Evolutionary conservation across 1,140 invertebrate genomes (phyloP), one percentile per base, ranked within the genome.

Genomic region (Micrasema longulum): DNA sequence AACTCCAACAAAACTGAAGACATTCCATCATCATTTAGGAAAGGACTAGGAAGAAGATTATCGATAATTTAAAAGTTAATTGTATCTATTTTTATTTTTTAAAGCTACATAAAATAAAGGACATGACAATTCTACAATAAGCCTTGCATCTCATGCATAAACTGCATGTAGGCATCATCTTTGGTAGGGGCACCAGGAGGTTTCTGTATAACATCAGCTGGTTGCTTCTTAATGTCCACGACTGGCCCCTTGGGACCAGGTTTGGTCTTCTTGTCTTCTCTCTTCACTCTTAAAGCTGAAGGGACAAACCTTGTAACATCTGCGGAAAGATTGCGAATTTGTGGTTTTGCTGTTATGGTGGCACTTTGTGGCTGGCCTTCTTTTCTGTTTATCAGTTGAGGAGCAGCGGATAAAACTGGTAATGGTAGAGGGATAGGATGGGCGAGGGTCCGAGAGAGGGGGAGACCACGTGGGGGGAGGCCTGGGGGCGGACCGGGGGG

Each of bases 101-200:
- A 57, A 14, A 1, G 1, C n/a, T 31, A 57, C 53, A 26, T 57
- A 57, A 10, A 57, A 57, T 23, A 7, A 22, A 26, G 53, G 5
- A 7, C 23, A 7, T 14, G 2, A 43, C 16, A n/a, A 50, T 5
- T 20, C 14, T 89, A 98, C 78, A 98, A 87, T 22, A 98, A 84
- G 43, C 92, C 95, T 83, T 97, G 91, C 96, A 99, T 98, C 88
- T 99, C 97, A 83, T 93, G 92, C 96, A 99, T 98, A 82, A 99
- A 99, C 80, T 97, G 95, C 85, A 96, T 92, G 79, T 99, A 99
- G 36, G 97, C 97, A 80, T 99, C 97, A 79, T 99, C 97, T 81
- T 99, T 99, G 38, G 93, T 97, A 41, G 90, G 90, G 75, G 87
- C 85, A 26, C 78, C 76, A 6, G 77, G 60, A n/a, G 77, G 64